Conservation (phyloP, 1,140 invertebrate species). For the Achroia grisella region DNA sequence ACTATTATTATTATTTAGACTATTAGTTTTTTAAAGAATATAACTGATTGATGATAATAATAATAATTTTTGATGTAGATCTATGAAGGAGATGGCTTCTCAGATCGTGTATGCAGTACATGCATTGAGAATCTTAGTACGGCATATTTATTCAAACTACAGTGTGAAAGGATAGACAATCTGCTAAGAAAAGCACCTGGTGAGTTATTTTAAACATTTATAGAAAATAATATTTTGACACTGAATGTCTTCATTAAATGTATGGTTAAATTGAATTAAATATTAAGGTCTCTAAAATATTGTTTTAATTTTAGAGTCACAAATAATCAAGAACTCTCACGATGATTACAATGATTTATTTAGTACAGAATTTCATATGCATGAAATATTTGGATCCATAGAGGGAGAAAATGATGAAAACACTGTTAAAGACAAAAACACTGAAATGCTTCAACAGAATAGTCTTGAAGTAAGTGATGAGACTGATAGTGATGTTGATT, state of each 20-base stretch:
- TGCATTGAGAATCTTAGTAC: constrained; percentile 77
- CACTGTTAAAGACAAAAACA: constrained; percentile 33
- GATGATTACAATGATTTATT: constrained; percentile 51
- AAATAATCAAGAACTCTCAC: constrained; percentile 30
- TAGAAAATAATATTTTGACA: not conserved
- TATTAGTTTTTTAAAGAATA: too few relatives aligned
- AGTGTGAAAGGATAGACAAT: constrained; percentile 77
- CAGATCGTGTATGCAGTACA: constrained; percentile 75
- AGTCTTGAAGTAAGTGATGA: constrained; percentile 56
- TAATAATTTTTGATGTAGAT: constrained; percentile 50
- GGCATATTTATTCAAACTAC: constrained; percentile 77
- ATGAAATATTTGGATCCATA: constrained; percentile 35
- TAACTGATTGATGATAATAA: too few relatives aligned
- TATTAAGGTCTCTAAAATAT: too few relatives aligned
- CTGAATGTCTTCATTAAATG: not conserved
- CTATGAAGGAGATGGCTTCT: constrained; percentile 76
- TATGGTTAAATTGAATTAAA: not conserved
- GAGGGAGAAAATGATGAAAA: constrained; percentile 56
- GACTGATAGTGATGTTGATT: constrained; percentile 65
- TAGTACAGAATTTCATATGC: constrained; percentile 54
- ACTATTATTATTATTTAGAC: too few relatives aligned
- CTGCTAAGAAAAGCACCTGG: constrained; percentile 73
- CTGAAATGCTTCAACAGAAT: constrained; percentile 12
- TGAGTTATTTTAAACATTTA: constrained; percentile 9
- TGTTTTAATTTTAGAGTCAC: constrained; percentile 32